A percentile compares a stretch with the other conserved stretches of the same genome.
These are phyloP conservation scores for Calidris pugnax DNA, from an alignment of 2,113 vertebrate genomes.

Conservation along the genomic window DNA sequence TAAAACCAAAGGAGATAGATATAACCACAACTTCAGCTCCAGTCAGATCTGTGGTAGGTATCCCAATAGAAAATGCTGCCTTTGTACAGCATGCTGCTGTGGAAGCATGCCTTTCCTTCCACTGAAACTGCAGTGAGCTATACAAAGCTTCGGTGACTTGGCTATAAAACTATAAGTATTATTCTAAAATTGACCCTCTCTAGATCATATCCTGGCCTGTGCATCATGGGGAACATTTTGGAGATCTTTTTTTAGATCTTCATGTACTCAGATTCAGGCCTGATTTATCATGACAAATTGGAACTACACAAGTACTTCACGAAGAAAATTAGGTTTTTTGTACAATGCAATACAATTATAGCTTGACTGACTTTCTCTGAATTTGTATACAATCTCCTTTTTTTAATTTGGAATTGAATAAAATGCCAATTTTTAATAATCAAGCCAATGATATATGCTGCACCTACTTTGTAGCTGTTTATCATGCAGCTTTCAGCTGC, in stretches of 20 bases:
- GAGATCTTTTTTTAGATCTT: background rate
- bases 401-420: background rate
- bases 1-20: background rate
- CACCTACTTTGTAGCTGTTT: slow-evolving; percentile 21
- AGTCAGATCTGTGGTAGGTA: background rate
- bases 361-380: background rate
- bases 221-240: background rate
- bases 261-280: background rate
- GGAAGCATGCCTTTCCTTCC: background rate
- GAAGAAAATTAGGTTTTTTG: background rate
- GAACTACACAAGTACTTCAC: background rate
- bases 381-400: background rate
- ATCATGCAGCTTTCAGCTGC: slow-evolving; percentile 28
- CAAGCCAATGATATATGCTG: background rate
- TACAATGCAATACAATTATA: background rate
- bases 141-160: background rate
- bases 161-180: background rate
- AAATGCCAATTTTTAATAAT: slow-evolving; percentile 36
- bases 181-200: background rate
- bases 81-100: background rate
- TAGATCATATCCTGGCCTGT: background rate
- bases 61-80: background rate
- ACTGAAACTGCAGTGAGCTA: background rate
- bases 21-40: background rate
- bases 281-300: slow-evolving; percentile 2